Evolutionary conservation across 2,797 vertebrate species (phyloP), one percentile per base, ranked within the genome.

Genomic region (Miichthys miiuy): DNA sequence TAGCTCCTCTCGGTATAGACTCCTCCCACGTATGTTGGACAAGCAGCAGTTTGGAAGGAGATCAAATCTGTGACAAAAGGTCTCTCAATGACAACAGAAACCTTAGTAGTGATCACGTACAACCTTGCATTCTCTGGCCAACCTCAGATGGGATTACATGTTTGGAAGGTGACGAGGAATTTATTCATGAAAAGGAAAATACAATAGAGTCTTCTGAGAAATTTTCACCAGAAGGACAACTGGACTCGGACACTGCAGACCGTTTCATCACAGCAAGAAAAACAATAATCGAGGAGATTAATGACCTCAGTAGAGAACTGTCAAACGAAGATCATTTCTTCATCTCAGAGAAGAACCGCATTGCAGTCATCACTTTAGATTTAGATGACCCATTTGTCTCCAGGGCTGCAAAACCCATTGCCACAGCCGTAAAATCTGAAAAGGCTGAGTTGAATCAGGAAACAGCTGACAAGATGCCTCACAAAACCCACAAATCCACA

Each of bases 331-430:
- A 93, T 73, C 66, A 69, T 69, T 88, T 91, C 17, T 9, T 85
- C 9, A 56, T 94, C 83, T 94, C 87, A 10, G 79, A 93, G 25
- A 63, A 90, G 18, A 83, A 89, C n/a, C 83, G 55, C 0, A 46
- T 93, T 1, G 94, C 92, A 6, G 83, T 78, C 34, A 68, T 95
- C 62, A 95, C 94, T 60, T 90, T 96, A 80, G 91, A 94, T 64
- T 23, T 93, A 51, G 68, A 89, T 18, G 89, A 94, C 56, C 85
- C 89, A 14, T 86, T 93, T 70, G 46, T 71, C n/a, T 56, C 84
- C 34, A 83, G 81, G 55, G 10, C 67, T 34, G 3, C 50, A 64
- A 87, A 87, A 83, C 51, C 82, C 4, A 5, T 42, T 0, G 0
- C 44, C 18, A 38, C n/a, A 50, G 44, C 50, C 3, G 4, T 9